Evolutionary conservation across 92 coral and sea anemone species (phyloP).

Genomic region (Diadumene lineata): DNA sequence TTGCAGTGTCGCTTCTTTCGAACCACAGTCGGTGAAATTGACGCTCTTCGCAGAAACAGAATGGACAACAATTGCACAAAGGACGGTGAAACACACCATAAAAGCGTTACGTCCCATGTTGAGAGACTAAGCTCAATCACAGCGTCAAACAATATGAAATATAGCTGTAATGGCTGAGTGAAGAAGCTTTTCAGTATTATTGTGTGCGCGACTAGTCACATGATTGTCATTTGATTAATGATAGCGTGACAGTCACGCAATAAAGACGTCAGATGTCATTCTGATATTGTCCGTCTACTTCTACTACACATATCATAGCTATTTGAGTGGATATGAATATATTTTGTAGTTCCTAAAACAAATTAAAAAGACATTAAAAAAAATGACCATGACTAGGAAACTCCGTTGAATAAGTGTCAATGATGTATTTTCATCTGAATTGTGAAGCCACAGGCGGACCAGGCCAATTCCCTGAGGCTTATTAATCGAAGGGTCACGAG

Average conservation of each 20-base stretch:
- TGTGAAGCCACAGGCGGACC: too few species aligned
- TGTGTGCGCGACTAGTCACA: slow-evolving; percentile 14
- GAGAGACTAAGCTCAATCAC: not conserved
- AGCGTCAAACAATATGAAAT: not conserved
- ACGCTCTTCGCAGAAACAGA: slow-evolving; percentile 33
- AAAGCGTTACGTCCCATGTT: slow-evolving; percentile 3
- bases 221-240: slow-evolving; percentile 19
- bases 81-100: slow-evolving; percentile 6
- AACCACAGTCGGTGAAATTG: slow-evolving; percentile 50
- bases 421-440: too few species aligned
- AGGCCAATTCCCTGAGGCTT: too few species aligned
- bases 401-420: too few species aligned
- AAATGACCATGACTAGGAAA: too few species aligned
- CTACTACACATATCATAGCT: not conserved
- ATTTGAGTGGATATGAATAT: too few species aligned
- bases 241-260: slow-evolving; percentile 18
- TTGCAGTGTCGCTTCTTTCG: slow-evolving; percentile 29
- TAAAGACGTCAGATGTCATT: not conserved
- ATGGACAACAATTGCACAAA: not conserved
- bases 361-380: too few species aligned
- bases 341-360: too few species aligned
- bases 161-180: not conserved
- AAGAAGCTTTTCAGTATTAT: not conserved
- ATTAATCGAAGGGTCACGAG: too few species aligned
- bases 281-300: not conserved